phyloP scores from a whole-genome alignment of 2,113 vertebrate species.

The Dicerorhinus sumatrensis region DNA sequence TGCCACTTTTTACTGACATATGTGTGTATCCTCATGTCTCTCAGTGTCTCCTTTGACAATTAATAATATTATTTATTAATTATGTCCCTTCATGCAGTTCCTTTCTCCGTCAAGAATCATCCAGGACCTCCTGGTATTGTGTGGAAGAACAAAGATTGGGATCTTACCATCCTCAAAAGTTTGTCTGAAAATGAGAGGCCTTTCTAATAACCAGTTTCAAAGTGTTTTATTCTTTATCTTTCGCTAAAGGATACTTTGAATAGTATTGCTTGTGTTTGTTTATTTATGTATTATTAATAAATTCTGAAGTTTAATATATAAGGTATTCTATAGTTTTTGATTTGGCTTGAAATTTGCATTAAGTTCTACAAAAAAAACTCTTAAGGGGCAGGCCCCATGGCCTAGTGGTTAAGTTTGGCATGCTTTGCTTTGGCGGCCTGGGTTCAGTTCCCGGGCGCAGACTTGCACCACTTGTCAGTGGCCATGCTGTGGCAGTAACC shows the following conservation, averaged over 20 bases:
- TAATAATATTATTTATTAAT: background rate
- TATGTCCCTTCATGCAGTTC: background rate
- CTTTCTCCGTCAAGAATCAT: background rate
- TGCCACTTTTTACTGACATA: background rate
- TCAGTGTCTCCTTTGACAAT: background rate
- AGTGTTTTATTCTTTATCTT: background rate
- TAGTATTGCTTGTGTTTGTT: background rate
- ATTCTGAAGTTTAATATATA: background rate
- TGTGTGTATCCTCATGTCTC: background rate
- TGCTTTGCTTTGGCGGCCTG: too few species aligned
- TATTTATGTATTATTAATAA: background rate
- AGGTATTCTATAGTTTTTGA: background rate
- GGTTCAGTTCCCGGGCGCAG: too few species aligned
- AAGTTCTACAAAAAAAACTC: background rate
- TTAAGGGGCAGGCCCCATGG: background rate
- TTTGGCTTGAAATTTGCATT: background rate
- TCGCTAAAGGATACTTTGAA: background rate
- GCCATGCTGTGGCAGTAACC: too few species aligned
- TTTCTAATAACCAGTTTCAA: background rate
- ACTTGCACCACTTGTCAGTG: too few species aligned
- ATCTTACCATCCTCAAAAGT: background rate
- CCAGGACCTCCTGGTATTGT: background rate
- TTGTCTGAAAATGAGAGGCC: background rate
- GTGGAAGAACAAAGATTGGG: background rate
- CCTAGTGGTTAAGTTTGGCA: too few species aligned